These are phyloP conservation scores for Malurus cyaneus DNA, from an alignment of 2,113 vertebrate species.

Conservation along the genomic window DNA sequence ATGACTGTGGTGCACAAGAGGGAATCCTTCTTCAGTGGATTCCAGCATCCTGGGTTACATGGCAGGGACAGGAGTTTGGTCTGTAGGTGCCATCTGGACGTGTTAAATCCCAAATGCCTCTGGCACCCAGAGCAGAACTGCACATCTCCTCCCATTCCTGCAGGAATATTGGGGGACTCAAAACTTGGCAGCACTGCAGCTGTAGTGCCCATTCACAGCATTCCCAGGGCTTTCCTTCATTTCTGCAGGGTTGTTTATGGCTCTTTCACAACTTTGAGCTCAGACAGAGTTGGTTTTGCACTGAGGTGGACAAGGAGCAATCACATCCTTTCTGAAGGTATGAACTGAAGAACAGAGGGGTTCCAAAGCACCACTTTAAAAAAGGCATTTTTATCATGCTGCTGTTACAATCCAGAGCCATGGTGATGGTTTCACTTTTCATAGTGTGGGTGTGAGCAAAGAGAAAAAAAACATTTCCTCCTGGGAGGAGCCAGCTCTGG, in stretches of 20 bases:
- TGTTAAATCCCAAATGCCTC: background rate
- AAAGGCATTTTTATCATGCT: background rate
- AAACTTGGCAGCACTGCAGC: background rate
- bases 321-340: background rate
- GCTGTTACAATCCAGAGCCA: background rate
- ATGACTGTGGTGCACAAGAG: background rate
- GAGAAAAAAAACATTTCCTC: background rate
- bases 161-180: background rate
- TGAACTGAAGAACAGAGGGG: background rate
- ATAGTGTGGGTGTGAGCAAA: background rate
- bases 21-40: background rate
- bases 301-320: fast-evolving
- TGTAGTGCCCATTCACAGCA: background rate
- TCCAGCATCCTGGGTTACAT: background rate
- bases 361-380: background rate
- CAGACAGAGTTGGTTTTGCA: background rate
- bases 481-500: background rate
- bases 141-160: background rate
- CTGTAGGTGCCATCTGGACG: background rate
- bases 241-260: background rate
- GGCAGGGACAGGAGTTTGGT: background rate
- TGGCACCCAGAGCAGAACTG: background rate
- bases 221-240: background rate
- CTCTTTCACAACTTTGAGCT: background rate
- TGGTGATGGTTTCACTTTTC: background rate